Percentiles rank a stretch among this genome's conserved stretches.
Conservation (phyloP, 23 tunicate species). For the Trididemnum clinides region DNA sequence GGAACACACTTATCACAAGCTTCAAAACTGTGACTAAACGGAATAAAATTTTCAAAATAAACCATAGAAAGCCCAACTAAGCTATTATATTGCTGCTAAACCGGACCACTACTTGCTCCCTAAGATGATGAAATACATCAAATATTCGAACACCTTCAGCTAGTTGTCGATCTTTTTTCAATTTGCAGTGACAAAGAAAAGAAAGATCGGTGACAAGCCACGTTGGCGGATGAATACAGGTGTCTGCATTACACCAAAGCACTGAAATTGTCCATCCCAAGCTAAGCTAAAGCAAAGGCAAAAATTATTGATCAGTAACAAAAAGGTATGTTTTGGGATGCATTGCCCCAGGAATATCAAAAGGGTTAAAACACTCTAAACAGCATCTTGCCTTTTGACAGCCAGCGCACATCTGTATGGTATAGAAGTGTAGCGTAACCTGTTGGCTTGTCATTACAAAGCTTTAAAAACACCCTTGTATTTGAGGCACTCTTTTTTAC, state of each 20-base stretch:
- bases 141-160: background rate
- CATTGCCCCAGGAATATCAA: background rate
- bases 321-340: background rate
- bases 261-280: background rate
- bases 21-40: background rate
- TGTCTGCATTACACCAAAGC: background rate
- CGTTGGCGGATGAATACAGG: background rate
- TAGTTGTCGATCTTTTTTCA: background rate
- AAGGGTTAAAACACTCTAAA: background rate
- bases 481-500: too few relatives aligned
- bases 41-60: background rate
- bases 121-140: background rate
- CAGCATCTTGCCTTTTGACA: too few relatives aligned
- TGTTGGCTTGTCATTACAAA: too few relatives aligned
- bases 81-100: background rate
- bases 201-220: background rate
- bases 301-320: background rate
- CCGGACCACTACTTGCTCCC: background rate
- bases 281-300: background rate
- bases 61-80: background rate
- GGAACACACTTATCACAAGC: background rate
- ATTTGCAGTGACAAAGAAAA: background rate
- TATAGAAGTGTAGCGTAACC: too few relatives aligned
- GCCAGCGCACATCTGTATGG: too few relatives aligned
- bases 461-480: too few relatives aligned